These are phyloP conservation scores for Eurystomus gularis DNA, from an alignment of 2,113 vertebrate genomes.

Conservation along the genomic window DNA sequence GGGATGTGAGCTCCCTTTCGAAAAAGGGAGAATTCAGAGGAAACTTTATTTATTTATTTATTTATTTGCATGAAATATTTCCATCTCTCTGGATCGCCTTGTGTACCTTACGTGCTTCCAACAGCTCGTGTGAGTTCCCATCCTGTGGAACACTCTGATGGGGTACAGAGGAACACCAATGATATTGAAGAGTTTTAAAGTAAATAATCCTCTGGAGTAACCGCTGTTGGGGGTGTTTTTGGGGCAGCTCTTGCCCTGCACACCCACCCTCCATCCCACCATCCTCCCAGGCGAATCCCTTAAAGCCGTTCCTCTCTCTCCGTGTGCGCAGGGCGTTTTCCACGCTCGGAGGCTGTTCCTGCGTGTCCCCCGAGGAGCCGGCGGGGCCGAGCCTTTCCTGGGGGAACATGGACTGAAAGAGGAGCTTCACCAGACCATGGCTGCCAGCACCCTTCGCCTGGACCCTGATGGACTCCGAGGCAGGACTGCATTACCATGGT, in stretches of 20 bases:
- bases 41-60: not conserved
- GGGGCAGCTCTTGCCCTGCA: not conserved
- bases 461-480: constrained; percentile 55
- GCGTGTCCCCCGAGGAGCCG: not conserved
- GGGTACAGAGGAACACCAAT: not conserved
- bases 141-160: not conserved
- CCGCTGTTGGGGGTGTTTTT: fast-evolving
- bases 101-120: not conserved
- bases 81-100: not conserved
- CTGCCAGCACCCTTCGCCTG: constrained; percentile 42
- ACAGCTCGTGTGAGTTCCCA: not conserved
- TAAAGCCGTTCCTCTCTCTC: not conserved
- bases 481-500: constrained; percentile 81
- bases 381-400: constrained; percentile 33
- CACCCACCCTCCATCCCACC: not conserved
- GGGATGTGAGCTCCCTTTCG: not conserved
- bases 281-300: fast-evolving
- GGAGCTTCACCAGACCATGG: constrained; percentile 44
- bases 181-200: not conserved
- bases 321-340: constrained; percentile 60
- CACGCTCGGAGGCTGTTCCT: constrained; percentile 39
- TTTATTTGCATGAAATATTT: not conserved
- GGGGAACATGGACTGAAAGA: constrained; percentile 49
- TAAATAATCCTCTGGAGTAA: not conserved
- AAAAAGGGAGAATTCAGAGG: not conserved